A percentile compares a stretch with the other conserved stretches of the same genome.
phyloP scores from a whole-genome alignment of 2,888 invertebrate species.

The Pyralis farinalis region DNA sequence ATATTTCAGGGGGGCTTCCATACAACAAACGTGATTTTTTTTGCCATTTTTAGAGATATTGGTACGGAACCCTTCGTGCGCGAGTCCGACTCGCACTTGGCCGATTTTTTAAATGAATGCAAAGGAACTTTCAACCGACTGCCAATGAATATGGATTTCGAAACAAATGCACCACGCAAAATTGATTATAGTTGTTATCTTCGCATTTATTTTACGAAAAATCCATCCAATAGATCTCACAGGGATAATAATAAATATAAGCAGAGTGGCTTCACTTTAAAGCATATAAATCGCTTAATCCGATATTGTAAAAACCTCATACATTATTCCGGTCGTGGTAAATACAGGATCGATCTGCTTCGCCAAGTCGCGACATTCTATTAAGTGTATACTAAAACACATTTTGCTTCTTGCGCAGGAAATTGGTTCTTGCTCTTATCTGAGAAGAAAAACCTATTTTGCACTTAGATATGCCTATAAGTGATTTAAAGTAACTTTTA shows the following conservation, averaged over 20 bases:
- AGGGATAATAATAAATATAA: not conserved
- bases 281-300: not conserved
- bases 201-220: not conserved
- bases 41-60: too few relatives aligned
- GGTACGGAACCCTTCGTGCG: too few relatives aligned
- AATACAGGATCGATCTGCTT: constrained; percentile 1
- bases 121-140: too few relatives aligned
- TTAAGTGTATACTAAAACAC: constrained; percentile 32
- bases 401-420: constrained; percentile 47
- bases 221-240: not conserved
- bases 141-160: too few relatives aligned
- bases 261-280: not conserved
- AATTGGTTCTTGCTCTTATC: constrained; percentile 52
- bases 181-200: too few relatives aligned
- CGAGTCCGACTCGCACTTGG: too few relatives aligned
- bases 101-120: too few relatives aligned
- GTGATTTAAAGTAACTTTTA: constrained; percentile 33
- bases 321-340: constrained; percentile 6
- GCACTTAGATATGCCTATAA: constrained; percentile 21
- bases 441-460: constrained; percentile 36
- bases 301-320: constrained; percentile 8
- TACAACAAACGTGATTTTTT: too few relatives aligned
- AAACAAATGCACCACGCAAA: too few relatives aligned
- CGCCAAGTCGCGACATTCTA: not conserved
- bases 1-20: too few relatives aligned